These are phyloP conservation scores for Blennius ocellaris DNA, from an alignment of 2,113 vertebrate genomes.

Conservation along the genomic window DNA sequence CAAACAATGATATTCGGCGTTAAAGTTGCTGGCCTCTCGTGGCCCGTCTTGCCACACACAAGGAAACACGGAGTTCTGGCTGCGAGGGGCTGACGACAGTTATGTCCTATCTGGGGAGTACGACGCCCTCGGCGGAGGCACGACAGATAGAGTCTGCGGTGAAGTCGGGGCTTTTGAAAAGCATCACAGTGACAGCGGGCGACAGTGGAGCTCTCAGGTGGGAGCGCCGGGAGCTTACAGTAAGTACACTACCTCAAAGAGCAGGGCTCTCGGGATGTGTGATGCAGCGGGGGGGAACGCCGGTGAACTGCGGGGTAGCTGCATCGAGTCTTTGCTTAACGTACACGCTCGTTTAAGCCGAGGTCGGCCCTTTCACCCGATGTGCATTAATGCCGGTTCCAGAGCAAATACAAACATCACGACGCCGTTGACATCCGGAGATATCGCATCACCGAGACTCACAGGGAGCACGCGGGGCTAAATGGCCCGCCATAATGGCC, in stretches of 20 bases:
- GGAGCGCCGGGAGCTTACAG: too few relatives aligned
- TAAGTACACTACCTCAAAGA: not conserved
- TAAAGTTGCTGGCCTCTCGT: not conserved
- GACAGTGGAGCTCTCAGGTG: conserved; percentile 27
- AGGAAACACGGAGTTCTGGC: conserved; percentile 5
- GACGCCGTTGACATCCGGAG: too few relatives aligned
- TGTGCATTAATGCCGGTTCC: too few relatives aligned
- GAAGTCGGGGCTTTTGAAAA: conserved; percentile 25
- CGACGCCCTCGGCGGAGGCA: conserved; percentile 6
- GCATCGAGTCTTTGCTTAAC: conserved; percentile 12
- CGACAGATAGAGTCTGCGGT: conserved; percentile 1
- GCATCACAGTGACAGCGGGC: conserved; percentile 8
- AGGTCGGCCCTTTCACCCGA: too few relatives aligned
- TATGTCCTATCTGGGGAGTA: not conserved
- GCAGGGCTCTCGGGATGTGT: not conserved
- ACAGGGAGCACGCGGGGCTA: not conserved
- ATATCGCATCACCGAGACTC: too few relatives aligned
- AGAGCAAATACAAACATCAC: too few relatives aligned
- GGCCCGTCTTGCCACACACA: not conserved
- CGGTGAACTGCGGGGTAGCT: not conserved
- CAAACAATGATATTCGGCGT: conserved; percentile 4
- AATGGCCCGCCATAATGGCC: not conserved
- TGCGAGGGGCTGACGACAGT: not conserved
- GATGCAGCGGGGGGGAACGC: too few relatives aligned
- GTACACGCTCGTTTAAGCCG: not conserved